Conservation (phyloP, 2,113 vertebrate species). For the Rutilus rutilus region DNA sequence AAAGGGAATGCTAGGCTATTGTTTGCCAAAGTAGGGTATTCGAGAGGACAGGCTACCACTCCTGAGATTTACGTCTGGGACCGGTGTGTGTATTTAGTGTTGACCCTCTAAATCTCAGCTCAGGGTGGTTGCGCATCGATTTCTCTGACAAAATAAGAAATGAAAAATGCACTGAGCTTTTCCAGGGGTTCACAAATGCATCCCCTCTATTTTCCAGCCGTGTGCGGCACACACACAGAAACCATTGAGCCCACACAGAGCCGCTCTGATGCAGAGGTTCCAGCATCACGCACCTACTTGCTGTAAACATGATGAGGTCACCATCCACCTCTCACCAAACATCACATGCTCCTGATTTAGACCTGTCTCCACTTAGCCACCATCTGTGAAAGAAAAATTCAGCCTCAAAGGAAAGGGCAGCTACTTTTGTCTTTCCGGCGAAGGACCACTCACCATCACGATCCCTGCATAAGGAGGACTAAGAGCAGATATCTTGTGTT, state of each 20-base stretch:
- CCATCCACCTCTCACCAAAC: background rate
- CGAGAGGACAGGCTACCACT: slow-evolving; percentile 22
- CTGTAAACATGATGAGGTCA: slow-evolving; percentile 18
- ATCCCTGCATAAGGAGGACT: slow-evolving; percentile 5
- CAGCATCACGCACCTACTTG: background rate
- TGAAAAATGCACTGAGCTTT: slow-evolving; percentile 46
- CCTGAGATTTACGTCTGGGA: slow-evolving; percentile 36
- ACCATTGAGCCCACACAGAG: slow-evolving; percentile 1
- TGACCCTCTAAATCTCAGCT: slow-evolving; percentile 50
- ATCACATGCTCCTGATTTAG: slow-evolving; percentile 21
- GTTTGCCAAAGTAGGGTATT: slow-evolving; percentile 37
- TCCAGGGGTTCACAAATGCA: slow-evolving; percentile 51
- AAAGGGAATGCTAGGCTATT: slow-evolving; percentile 26
- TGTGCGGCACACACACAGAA: background rate
- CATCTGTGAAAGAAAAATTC: slow-evolving; percentile 34
- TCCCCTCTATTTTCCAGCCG: slow-evolving; percentile 19
- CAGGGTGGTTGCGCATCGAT: slow-evolving; percentile 51
- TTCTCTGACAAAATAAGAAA: slow-evolving; percentile 51
- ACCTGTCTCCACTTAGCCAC: background rate
- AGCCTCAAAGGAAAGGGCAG: background rate
- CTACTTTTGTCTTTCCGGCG: background rate
- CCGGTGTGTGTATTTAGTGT: slow-evolving; percentile 43
- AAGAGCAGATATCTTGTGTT: slow-evolving; percentile 37
- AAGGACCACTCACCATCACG: background rate
- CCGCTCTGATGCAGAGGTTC: background rate